phyloP scores from a whole-genome alignment of 2,113 vertebrate species.

The Calyptomena viridis region DNA sequence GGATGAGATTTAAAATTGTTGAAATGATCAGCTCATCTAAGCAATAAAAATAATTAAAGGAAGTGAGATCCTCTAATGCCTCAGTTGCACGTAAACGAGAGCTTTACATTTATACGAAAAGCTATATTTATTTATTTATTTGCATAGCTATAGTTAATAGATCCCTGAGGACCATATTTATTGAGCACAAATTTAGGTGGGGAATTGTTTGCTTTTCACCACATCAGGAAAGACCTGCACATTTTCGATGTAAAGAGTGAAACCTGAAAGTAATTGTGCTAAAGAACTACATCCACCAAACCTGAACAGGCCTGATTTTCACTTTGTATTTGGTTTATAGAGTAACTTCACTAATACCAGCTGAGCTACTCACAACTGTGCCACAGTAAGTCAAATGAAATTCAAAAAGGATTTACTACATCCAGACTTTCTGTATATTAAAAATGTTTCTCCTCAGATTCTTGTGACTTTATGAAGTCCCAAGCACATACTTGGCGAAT shows the following conservation, averaged over 20 bases:
- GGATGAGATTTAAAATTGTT: background rate
- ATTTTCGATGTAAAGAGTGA: background rate
- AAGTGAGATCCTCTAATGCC: background rate
- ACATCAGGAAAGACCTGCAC: background rate
- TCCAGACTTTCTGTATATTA: background rate
- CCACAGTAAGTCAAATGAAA: background rate
- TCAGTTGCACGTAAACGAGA: background rate
- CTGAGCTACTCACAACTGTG: background rate
- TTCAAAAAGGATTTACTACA: background rate
- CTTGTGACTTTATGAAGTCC: background rate
- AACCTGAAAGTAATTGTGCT: background rate
- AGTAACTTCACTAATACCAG: background rate
- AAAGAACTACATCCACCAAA: background rate
- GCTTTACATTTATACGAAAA: background rate
- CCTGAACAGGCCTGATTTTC: background rate
- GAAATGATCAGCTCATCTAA: background rate
- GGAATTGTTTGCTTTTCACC: background rate
- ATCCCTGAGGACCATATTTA: background rate
- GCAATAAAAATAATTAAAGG: conserved; percentile 12
- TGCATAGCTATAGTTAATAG: background rate
- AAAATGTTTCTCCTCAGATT: background rate
- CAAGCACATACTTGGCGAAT: background rate
- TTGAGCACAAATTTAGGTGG: background rate
- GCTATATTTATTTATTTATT: background rate
- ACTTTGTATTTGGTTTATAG: background rate